Evolutionary conservation across 2,888 invertebrate species (phyloP), one percentile per base, ranked within the genome.

Genomic region (Chaitophorus viminalis): DNA sequence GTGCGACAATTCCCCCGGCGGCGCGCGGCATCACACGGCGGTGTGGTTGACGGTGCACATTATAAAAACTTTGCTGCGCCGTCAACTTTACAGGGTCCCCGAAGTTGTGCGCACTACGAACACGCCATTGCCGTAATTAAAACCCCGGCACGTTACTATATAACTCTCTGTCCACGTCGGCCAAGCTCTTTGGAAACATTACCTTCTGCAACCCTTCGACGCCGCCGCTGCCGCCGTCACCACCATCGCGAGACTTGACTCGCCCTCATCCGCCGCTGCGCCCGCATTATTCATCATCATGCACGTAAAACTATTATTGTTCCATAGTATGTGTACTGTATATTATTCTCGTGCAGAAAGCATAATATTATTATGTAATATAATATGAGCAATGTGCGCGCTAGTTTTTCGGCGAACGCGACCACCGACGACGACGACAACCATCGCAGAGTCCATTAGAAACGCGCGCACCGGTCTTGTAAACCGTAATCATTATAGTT

Each of bases 81-180:
- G 5, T 29, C 74, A 36, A 74, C 33, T 74, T 74, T 74, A 36
- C 74, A 36, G 74, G 36, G 33, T 74, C 21, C 33, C 74, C 36
- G 74, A 33, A 21, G 74, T 74, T 74, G 74, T 36, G 25, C 74
- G 17, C 36, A 36, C 18, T 36, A 33, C 74, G 18, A 74, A 74
- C 74, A 36, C 33, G 74, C 74, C 74, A 25, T 74, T 36, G n/a
- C n/a, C n/a, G 74, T 74, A 74, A 74, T 74, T 74, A 74, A 74
- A 74, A 74, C 74, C 74, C 18, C 72, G 4, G 31, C 31, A 2
- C 5, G n/a, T n/a, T n/a, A n/a, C n/a, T n/a, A n/a, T n/a, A n/a
- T n/a, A n/a, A 31, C 31, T 11, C 74, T 33, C 72, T 74, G 33
- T 68, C 70, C 70, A 29, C 29, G 14, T n/a, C 70, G n/a, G 9